Evolutionary conservation across 2,113 vertebrate genomes (phyloP).

Genomic region (Amblyornis subalaris): DNA sequence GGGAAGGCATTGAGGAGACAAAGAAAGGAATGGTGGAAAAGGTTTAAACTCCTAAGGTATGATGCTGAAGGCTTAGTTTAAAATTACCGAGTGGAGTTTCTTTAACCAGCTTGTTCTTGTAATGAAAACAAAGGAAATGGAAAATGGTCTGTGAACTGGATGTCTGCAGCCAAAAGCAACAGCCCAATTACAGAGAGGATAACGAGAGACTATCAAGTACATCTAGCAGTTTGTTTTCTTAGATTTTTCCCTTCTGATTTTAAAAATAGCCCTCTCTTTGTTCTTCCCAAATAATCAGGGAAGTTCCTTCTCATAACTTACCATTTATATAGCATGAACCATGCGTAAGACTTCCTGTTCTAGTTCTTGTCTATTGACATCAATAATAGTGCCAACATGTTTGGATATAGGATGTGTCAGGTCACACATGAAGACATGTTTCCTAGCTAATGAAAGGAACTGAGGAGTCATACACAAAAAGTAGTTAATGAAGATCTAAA

Average conservation of each 20-base stretch:
- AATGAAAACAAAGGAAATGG: constrained; percentile 58
- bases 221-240: constrained; percentile 54
- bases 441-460: not conserved
- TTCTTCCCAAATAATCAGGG: constrained; percentile 28
- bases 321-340: constrained; percentile 8
- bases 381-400: not conserved
- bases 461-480: not conserved
- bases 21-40: not conserved
- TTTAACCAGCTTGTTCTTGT: constrained; percentile 41
- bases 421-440: not conserved
- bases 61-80: constrained; percentile 6
- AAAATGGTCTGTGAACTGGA: constrained; percentile 44
- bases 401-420: not conserved
- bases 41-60: constrained; percentile 23
- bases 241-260: constrained; percentile 27
- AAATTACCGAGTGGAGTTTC: constrained; percentile 9
- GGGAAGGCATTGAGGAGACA: not conserved
- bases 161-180: constrained; percentile 60
- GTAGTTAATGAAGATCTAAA: not conserved
- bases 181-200: constrained; percentile 22
- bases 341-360: constrained; percentile 23
- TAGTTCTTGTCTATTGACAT: not conserved
- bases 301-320: constrained; percentile 17
- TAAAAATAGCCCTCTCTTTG: constrained; percentile 38
- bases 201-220: constrained; percentile 19